phyloP scores from a whole-genome alignment of 2,797 vertebrate species.

The Lemur catta region DNA sequence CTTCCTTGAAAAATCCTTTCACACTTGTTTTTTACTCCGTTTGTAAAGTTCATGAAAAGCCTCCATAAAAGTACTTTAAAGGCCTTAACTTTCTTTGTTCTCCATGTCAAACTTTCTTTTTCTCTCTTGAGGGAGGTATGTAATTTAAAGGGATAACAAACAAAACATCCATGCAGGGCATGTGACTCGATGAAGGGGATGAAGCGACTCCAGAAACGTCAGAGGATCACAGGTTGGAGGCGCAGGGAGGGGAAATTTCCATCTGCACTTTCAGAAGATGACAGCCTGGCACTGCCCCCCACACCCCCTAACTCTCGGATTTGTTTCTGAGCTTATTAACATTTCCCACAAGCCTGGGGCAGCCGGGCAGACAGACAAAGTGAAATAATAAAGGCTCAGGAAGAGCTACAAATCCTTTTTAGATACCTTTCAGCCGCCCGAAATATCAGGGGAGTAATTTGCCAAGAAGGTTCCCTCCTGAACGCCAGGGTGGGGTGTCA shows the following conservation, averaged over 20 bases:
- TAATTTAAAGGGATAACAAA: slow-evolving; percentile 50
- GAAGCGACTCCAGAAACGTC: not conserved
- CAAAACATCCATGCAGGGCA: not conserved
- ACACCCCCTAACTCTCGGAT: not conserved
- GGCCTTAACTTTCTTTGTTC: slow-evolving; percentile 61
- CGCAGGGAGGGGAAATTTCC: not conserved
- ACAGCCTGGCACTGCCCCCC: not conserved
- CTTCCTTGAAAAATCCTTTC: slow-evolving; percentile 85
- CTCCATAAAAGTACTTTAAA: slow-evolving; percentile 66
- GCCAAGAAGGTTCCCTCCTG: not conserved
- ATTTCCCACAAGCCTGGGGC: not conserved
- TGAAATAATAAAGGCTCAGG: not conserved
- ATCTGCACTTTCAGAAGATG: not conserved
- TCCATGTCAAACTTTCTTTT: slow-evolving; percentile 21
- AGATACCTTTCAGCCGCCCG: not conserved
- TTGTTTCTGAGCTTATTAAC: not conserved
- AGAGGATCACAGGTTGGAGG: not conserved
- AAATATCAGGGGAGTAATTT: not conserved
- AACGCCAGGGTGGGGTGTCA: not conserved
- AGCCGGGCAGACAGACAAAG: not conserved
- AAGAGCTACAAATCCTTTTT: not conserved
- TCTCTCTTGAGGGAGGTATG: slow-evolving; percentile 1
- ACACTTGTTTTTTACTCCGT: slow-evolving; percentile 79
- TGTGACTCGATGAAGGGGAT: not conserved
- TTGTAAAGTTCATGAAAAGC: slow-evolving; percentile 81